These are phyloP conservation scores for Dryobota labecula DNA, from an alignment of 2,888 invertebrate species.

Conservation along the genomic window DNA sequence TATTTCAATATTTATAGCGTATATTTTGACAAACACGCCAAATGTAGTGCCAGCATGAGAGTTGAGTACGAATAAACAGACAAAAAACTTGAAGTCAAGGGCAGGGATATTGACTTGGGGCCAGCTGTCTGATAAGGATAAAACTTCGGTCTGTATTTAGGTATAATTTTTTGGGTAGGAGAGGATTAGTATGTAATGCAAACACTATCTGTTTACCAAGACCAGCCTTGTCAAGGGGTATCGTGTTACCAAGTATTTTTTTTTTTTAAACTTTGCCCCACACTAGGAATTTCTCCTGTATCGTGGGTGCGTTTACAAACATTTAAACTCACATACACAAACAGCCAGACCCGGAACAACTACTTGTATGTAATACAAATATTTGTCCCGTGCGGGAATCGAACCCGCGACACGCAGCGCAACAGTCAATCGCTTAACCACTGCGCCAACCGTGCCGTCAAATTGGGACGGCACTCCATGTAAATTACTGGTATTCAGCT, in stretches of 20 bases:
- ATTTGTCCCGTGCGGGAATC: no score
- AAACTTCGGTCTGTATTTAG: slow-evolving; percentile 13
- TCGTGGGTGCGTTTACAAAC: no score
- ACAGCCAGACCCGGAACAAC: no score
- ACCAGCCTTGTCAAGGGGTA: background rate
- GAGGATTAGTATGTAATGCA: slow-evolving; percentile 16
- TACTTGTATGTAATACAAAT: no score
- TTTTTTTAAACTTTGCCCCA: no score
- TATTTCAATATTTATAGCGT: rapidly evolving
- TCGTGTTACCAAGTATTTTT: no score
- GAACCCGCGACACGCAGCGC: no score
- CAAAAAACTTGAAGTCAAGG: slow-evolving; percentile 59
- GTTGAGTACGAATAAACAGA: slow-evolving; percentile 31
- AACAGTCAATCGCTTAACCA: no score
- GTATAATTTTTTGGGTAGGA: slow-evolving; percentile 2
- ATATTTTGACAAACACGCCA: background rate
- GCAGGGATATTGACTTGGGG: slow-evolving; percentile 48
- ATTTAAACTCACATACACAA: no score
- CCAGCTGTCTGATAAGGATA: slow-evolving; percentile 51
- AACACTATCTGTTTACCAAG: background rate
- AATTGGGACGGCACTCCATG: no score
- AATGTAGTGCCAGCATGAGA: background rate
- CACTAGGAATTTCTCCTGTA: no score
- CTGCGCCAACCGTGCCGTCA: no score
- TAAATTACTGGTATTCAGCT: background rate